A percentile compares a stretch with the other conserved stretches of the same genome.
phyloP scores from a whole-genome alignment of 2,797 vertebrate genomes.

The Austrolebias charrua region DNA sequence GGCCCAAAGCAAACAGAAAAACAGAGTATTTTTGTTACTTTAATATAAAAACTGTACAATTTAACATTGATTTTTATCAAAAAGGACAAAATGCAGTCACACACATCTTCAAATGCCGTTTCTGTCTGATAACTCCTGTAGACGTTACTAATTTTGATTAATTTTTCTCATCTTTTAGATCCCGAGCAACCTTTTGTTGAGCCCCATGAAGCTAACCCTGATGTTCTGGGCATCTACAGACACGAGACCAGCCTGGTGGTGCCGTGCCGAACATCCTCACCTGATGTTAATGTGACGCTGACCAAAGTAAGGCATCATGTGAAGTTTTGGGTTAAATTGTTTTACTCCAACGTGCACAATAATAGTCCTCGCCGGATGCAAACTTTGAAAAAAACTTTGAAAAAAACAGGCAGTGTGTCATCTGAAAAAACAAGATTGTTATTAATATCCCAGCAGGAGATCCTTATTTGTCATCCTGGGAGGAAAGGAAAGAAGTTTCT shows the following conservation, averaged over 20 bases:
- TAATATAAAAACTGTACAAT: background rate
- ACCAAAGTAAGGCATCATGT: slow-evolving; percentile 72
- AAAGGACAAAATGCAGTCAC: background rate
- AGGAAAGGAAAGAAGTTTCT: slow-evolving; percentile 21
- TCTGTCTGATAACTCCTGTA: slow-evolving; percentile 14
- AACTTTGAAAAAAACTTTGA: background rate
- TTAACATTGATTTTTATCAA: background rate
- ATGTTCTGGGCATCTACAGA: slow-evolving; percentile 45
- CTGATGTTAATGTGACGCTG: slow-evolving; percentile 76
- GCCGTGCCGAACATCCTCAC: slow-evolving; percentile 86
- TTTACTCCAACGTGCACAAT: background rate
- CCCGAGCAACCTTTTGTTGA: slow-evolving; percentile 81
- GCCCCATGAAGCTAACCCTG: rapidly evolving
- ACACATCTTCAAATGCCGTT: slow-evolving; percentile 15
- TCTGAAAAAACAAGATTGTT: slow-evolving; percentile 15
- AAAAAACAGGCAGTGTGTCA: slow-evolving; percentile 6
- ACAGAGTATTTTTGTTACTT: background rate
- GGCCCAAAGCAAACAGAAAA: background rate
- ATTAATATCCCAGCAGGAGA: slow-evolving; percentile 22
- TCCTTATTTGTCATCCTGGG: slow-evolving; percentile 14
- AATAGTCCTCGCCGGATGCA: background rate
- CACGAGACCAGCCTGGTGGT: slow-evolving; percentile 66
- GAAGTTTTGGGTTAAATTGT: slow-evolving; percentile 5
- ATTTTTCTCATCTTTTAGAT: slow-evolving; percentile 69
- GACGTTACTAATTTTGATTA: background rate